phyloP scores from a whole-genome alignment of 2,888 invertebrate species.

The Drosophila emarginata region DNA sequence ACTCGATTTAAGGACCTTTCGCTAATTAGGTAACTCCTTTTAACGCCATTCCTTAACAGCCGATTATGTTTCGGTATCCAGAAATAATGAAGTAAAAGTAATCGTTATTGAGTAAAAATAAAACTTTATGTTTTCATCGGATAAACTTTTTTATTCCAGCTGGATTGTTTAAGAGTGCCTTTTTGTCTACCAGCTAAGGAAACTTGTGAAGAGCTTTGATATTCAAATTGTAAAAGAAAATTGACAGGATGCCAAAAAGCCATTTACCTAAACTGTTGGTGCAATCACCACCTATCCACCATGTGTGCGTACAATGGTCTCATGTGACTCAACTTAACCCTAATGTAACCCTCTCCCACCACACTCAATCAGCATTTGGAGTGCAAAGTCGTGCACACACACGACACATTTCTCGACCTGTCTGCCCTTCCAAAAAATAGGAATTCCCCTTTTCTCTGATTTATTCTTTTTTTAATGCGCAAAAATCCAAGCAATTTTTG shows the following conservation, averaged over 20 bases:
- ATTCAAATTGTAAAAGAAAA: conserved; percentile 50
- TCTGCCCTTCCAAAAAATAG: conserved; percentile 31
- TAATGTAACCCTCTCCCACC: neutral
- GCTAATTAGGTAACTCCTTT: no score
- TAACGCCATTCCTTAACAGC: no score
- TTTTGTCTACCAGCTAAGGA: neutral
- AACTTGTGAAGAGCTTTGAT: neutral
- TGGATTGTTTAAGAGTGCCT: neutral
- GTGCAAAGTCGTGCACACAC: conserved; percentile 60
- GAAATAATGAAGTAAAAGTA: neutral
- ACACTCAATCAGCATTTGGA: conserved; percentile 16
- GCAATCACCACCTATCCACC: conserved; percentile 34
- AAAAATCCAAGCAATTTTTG: conserved; percentile 53
- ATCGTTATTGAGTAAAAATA: neutral
- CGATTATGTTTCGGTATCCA: no score
- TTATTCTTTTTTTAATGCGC: conserved; percentile 65
- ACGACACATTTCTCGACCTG: conserved; percentile 46
- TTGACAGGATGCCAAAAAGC: conserved; percentile 54
- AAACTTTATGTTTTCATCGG: neutral
- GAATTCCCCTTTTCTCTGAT: conserved; percentile 48
- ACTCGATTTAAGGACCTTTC: no score
- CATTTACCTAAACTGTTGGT: conserved; percentile 37
- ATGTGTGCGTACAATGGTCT: conserved; percentile 44
- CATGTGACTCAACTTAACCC: conserved; percentile 51
- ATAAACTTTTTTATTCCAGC: neutral